Percentiles rank a stretch among this genome's conserved stretches.
Evolutionary conservation across 2,888 invertebrate species (phyloP).

Genomic region (Terebella lapidaria): DNA sequence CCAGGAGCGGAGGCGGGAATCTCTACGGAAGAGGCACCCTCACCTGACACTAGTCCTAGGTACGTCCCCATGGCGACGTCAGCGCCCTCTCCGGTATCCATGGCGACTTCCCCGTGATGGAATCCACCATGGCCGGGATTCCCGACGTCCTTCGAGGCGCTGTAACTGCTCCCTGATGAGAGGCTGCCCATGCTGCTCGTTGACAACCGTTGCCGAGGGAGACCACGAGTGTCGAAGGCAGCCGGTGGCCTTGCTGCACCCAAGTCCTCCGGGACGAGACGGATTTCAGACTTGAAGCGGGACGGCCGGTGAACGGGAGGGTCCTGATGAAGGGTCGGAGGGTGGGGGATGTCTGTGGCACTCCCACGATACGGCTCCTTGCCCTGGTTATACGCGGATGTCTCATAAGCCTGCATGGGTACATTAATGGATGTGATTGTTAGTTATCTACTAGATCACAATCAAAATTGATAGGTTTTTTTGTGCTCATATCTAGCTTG

Average conservation of each 20-base stretch:
- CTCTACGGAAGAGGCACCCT: not conserved
- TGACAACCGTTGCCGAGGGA: not conserved
- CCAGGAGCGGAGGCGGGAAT: not conserved
- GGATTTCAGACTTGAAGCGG: constrained; percentile 18
- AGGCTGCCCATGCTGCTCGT: not conserved
- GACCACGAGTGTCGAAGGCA: not conserved
- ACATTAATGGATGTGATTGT: no score
- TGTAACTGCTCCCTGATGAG: not conserved
- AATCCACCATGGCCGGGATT: no score
- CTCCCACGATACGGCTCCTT: constrained; percentile 16
- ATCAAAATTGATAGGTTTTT: no score
- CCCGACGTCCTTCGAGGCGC: not conserved
- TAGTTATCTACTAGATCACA: no score
- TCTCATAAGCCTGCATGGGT: constrained; percentile 40
- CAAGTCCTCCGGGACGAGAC: constrained; percentile 3
- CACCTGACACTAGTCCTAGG: no score
- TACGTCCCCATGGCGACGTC: not conserved
- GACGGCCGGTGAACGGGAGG: not conserved
- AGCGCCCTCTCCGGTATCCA: not conserved
- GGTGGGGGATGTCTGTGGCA: constrained; percentile 17
- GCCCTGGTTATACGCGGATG: constrained; percentile 24
- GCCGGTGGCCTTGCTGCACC: not conserved
- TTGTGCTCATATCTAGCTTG: no score
- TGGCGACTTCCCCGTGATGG: not conserved
- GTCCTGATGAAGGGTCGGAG: constrained; percentile 7